Base-by-base conservation (phyloP, 2,113 vertebrate species). In the Gnathonemus longibarbis region DNA sequence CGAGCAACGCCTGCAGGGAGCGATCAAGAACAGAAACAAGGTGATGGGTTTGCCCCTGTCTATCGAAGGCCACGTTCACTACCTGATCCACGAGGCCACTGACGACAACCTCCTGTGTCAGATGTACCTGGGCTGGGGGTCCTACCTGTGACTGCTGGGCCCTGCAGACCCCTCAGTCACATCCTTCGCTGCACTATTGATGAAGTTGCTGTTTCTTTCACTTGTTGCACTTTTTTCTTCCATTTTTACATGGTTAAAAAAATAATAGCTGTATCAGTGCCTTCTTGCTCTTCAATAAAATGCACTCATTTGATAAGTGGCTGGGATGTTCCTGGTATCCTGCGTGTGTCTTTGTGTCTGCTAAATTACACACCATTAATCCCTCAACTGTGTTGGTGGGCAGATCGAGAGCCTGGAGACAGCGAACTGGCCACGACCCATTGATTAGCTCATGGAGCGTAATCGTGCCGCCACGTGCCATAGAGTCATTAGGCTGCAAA, bases 51-150 rank as follows among this genome's bases (percentile, higher is more conserved):
- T 99, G 8, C 98, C 98, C 0, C 94, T 99, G 90, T 98, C 98
- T 39, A 99, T 99, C 87, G 98, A 99, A 95, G 98, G 98, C 70
- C 98, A 99, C 0, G 98, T 98, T 90, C 98, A 99, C 94, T 99
- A 99, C 94, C 97, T 99, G 85, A 99, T 99, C 93, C 97, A 99
- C 91, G 98, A 99, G 94, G 97, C 97, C 91, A 99, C 97, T 3
- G 97, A 99, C 80, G 97, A 98, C 91, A 98, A 97, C 70, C 94
- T 98, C 92, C 95, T 99, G 13, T 99, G 98, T 93, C 98, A 97
- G 92, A 98, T 99, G 98, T 99, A 99, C 90, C 96, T 99, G 92
- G 98, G 98, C 66, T 99, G 98, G 98, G 98, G 97, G 27, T 98
- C 98, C 3, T 99, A 98, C 91, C 97, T 99, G 94, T 99, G 94